Percentiles rank a stretch among this genome's conserved stretches.
Conservation (phyloP, 2,113 vertebrate species). For the Phodopus roborovskii region DNA sequence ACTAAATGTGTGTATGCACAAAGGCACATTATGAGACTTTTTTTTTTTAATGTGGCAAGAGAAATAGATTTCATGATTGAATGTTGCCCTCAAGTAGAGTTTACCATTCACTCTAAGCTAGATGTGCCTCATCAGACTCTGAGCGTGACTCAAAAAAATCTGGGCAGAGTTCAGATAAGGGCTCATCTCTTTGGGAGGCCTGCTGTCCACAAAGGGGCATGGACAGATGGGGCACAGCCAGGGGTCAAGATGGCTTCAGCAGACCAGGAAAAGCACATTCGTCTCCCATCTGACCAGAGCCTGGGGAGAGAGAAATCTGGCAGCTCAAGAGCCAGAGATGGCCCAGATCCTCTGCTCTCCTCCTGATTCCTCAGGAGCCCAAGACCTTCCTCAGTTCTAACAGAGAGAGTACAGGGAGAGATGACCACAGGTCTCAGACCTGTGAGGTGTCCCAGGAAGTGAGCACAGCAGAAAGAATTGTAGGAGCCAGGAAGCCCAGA, state of each 20-base stretch:
- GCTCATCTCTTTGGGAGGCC: conserved; percentile 48
- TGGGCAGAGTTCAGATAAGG: conserved; percentile 16
- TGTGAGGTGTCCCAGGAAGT: background rate
- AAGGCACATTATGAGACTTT: conserved; percentile 78
- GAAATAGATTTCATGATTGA: conserved; percentile 80
- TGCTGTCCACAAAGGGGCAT: conserved; percentile 33
- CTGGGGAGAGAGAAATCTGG: background rate
- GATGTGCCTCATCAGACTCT: background rate
- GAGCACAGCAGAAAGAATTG: background rate
- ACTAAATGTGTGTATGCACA: conserved; percentile 80
- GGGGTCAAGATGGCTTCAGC: conserved; percentile 41
- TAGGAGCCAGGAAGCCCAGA: conserved; percentile 25
- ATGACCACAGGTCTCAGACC: background rate
- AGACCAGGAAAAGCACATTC: conserved; percentile 32
- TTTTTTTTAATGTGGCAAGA: conserved; percentile 71
- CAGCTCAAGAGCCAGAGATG: background rate
- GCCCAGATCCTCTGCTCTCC: background rate
- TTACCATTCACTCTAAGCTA: conserved; percentile 63
- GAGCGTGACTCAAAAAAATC: background rate
- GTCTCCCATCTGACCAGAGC: background rate
- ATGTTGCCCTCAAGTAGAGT: conserved; percentile 74
- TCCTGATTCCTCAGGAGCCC: background rate
- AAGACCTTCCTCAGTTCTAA: background rate
- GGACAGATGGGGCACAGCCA: conserved; percentile 1
- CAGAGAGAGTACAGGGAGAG: background rate